Evolutionary conservation across 1,140 invertebrate species (phyloP).

Genomic region (Choristoneura fumiferana): DNA sequence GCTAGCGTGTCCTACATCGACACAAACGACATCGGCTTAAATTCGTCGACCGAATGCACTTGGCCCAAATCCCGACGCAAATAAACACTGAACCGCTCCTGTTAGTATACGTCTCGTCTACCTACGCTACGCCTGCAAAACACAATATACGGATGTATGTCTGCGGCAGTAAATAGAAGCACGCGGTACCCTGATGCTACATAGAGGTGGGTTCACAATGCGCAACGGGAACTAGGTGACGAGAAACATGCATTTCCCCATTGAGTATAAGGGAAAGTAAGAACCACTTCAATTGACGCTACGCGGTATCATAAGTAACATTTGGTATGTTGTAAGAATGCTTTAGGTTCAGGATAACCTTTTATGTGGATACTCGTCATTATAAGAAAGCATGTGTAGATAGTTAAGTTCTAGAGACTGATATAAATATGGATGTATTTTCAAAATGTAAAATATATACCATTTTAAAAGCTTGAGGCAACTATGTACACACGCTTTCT

Average conservation of each 20-base stretch:
- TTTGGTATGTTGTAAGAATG: too few species aligned
- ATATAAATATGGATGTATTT: too few species aligned
- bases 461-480: too few species aligned
- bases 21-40: conserved; percentile 34
- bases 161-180: conserved; percentile 32
- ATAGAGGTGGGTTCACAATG: conserved; percentile 23
- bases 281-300: conserved; percentile 15
- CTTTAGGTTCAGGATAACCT: too few species aligned
- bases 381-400: too few species aligned
- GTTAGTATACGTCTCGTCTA: conserved; percentile 27
- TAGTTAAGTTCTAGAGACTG: too few species aligned
- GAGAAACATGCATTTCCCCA: conserved; percentile 37
- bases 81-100: conserved; percentile 46
- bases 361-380: too few species aligned
- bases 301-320: too few species aligned
- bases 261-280: conserved; percentile 28
- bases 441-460: too few species aligned
- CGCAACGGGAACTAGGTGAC: conserved; percentile 36
- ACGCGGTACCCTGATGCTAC: conserved; percentile 20
- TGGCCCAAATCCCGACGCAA: conserved; percentile 52
- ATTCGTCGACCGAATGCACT: conserved; percentile 51
- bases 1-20: conserved; percentile 10
- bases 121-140: conserved; percentile 4
- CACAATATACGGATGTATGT: conserved; percentile 30
- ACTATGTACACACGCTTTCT: too few species aligned